Conservation (phyloP, 2,113 vertebrate genomes). For the Eulacestoma nigropectus region DNA sequence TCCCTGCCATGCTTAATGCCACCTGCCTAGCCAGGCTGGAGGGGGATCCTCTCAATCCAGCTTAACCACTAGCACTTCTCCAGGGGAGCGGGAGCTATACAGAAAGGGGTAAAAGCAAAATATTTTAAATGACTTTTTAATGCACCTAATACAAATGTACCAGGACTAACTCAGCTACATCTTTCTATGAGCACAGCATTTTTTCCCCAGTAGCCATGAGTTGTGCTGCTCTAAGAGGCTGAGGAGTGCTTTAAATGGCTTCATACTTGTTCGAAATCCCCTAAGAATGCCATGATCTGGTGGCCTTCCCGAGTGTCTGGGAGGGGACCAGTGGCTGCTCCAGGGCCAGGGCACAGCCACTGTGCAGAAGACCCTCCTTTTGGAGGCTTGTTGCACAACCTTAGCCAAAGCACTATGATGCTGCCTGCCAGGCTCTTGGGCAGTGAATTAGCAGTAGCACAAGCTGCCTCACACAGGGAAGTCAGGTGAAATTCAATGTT, state of each 20-base stretch:
- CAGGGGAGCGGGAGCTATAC: not conserved
- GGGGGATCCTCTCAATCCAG: not conserved
- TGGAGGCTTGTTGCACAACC: not conserved
- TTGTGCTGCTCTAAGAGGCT: not conserved
- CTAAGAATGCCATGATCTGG: not conserved
- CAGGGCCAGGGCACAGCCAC: not conserved
- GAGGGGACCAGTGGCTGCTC: not conserved
- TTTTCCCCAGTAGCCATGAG: rapidly evolving
- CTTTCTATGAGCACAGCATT: not conserved
- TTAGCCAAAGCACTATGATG: not conserved
- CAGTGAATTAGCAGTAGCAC: not conserved
- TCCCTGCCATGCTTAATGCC: not conserved
- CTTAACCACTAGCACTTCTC: not conserved
- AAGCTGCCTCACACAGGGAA: not conserved
- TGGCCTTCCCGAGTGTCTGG: rapidly evolving
- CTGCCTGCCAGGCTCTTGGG: not conserved
- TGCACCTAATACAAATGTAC: not conserved
- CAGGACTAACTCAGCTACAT: not conserved
- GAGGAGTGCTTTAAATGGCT: not conserved
- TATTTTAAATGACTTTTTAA: not conserved
- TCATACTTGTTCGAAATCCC: not conserved
- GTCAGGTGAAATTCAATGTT: not conserved
- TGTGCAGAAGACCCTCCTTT: not conserved
- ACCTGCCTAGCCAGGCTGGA: not conserved
- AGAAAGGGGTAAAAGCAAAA: not conserved